Conservation (phyloP, 2,888 invertebrate genomes). For the Xanthia togata region DNA sequence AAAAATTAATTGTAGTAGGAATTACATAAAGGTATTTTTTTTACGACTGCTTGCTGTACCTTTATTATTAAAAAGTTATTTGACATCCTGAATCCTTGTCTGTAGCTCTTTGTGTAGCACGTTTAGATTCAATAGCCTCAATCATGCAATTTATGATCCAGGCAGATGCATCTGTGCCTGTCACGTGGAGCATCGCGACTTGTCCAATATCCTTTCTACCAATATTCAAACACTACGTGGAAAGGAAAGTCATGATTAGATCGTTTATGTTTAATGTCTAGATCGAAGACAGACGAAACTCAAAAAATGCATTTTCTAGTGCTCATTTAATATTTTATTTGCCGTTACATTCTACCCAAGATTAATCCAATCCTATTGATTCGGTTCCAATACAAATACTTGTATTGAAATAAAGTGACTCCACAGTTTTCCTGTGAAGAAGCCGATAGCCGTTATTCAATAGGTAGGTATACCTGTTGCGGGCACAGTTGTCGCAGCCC, state of each 20-base stretch:
- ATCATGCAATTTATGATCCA: conserved; percentile 40
- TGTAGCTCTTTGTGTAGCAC: background rate
- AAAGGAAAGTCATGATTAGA: background rate
- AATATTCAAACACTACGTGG: background rate
- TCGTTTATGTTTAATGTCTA: no score
- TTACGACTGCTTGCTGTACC: background rate
- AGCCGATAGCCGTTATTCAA: conserved; percentile 61
- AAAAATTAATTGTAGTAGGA: background rate
- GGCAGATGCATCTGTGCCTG: conserved; percentile 17
- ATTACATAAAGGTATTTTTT: no score
- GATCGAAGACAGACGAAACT: background rate
- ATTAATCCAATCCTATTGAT: background rate
- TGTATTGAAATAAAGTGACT: conserved; percentile 45
- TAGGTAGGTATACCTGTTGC: conserved; percentile 63
- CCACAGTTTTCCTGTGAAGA: conserved; percentile 57
- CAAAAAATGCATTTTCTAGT: background rate
- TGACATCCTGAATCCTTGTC: conserved; percentile 14
- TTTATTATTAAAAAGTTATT: background rate
- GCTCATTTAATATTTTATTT: background rate
- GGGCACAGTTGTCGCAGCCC: conserved; percentile 67
- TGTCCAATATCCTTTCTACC: background rate
- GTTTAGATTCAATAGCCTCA: conserved; percentile 41
- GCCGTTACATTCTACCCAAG: background rate
- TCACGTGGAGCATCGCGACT: background rate
- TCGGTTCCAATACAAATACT: conserved; percentile 8